A percentile compares a stretch with the other conserved stretches of the same genome.
These are phyloP conservation scores for Ceraclea dissimilis DNA, from an alignment of 2,888 invertebrate species.

Conservation along the genomic window DNA sequence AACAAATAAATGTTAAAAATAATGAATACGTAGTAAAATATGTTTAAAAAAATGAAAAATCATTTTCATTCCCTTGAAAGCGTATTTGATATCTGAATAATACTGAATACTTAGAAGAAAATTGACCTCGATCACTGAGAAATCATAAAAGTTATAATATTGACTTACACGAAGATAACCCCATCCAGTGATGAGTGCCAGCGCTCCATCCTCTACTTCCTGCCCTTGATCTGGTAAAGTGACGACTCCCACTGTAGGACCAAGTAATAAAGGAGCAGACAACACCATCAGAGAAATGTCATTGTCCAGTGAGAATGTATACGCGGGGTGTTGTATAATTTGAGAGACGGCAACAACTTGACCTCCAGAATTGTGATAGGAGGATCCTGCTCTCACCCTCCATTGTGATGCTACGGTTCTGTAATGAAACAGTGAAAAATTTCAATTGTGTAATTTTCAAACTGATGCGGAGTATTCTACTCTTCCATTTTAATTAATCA, in stretches of 20 bases:
- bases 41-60: too few relatives aligned
- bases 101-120: too few relatives aligned
- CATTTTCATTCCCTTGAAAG: too few relatives aligned
- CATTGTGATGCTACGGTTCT: not conserved
- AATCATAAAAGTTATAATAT: too few relatives aligned
- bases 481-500: too few relatives aligned
- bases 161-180: constrained; percentile 28
- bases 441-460: too few relatives aligned
- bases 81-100: too few relatives aligned
- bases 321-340: constrained; percentile 33
- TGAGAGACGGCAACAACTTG: constrained; percentile 32
- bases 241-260: constrained; percentile 31
- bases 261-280: constrained; percentile 32
- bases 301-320: constrained; percentile 32
- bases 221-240: constrained; percentile 30
- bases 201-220: constrained; percentile 32
- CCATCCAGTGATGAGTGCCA: constrained; percentile 42
- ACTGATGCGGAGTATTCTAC: too few relatives aligned
- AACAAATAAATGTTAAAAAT: too few relatives aligned
- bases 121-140: too few relatives aligned
- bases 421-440: not conserved
- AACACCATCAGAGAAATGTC: constrained; percentile 39
- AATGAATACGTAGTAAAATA: too few relatives aligned
- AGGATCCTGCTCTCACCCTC: constrained; percentile 26
- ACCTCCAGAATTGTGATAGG: constrained; percentile 35